Evolutionary conservation across 2,113 vertebrate genomes (phyloP).

Genomic region (Sula dactylatra): DNA sequence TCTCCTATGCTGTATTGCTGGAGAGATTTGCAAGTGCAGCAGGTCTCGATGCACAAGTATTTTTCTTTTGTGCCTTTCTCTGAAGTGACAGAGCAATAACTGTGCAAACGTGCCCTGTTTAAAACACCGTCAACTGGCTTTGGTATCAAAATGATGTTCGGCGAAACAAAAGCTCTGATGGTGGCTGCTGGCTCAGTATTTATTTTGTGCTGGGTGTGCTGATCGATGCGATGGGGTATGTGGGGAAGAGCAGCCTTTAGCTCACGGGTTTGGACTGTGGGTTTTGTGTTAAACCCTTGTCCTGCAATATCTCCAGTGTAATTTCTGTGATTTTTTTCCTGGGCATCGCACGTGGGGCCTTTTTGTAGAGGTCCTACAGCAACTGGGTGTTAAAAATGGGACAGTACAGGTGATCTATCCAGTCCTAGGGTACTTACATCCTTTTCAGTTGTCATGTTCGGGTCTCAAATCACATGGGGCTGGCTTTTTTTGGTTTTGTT

Average conservation of each 20-base stretch:
- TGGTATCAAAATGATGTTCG: not conserved
- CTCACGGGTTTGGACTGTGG: not conserved
- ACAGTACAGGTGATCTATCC: not conserved
- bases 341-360: fast-evolving
- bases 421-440: not conserved
- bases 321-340: not conserved
- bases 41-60: not conserved
- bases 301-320: not conserved
- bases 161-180: not conserved
- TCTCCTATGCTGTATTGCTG: fast-evolving
- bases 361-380: not conserved
- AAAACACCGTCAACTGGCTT: not conserved
- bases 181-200: not conserved
- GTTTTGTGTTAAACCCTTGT: not conserved
- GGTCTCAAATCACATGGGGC: not conserved
- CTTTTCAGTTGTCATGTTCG: not conserved
- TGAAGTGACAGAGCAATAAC: not conserved
- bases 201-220: not conserved
- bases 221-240: not conserved
- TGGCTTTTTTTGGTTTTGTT: not conserved
- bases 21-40: not conserved
- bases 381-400: not conserved
- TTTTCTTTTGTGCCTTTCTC: not conserved
- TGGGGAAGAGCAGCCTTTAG: not conserved
- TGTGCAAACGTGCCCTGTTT: not conserved